Evolutionary conservation across 2,888 invertebrate genomes (phyloP).

Genomic region (Melieria picta): DNA sequence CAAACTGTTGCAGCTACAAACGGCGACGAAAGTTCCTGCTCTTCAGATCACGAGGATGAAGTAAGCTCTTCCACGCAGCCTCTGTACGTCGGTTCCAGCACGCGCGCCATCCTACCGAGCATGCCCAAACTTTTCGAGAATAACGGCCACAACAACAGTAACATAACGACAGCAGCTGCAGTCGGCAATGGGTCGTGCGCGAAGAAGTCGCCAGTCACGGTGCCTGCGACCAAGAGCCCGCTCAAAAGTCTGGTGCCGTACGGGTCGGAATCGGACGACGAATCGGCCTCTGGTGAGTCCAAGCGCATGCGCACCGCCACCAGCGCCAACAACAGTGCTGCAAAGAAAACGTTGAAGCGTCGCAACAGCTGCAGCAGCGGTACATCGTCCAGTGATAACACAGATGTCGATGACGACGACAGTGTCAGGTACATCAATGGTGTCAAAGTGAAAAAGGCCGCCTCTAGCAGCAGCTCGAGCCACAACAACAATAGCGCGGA

Average conservation of each 20-base stretch:
- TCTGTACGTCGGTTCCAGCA: slow-evolving; percentile 28
- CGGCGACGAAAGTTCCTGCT: slow-evolving; percentile 57
- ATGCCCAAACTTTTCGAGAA: slow-evolving; percentile 60
- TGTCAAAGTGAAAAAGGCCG: slow-evolving; percentile 40
- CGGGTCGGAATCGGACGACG: slow-evolving; percentile 70
- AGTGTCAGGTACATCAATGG: slow-evolving; percentile 31
- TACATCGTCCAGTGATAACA: slow-evolving; percentile 39
- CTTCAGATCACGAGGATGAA: slow-evolving; percentile 48
- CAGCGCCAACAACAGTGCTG: slow-evolving; percentile 26
- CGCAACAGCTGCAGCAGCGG: slow-evolving; percentile 40
- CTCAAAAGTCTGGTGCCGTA: slow-evolving; percentile 70
- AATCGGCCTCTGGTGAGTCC: slow-evolving; percentile 47
- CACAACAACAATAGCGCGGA: slow-evolving; percentile 11
- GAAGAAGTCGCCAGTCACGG: slow-evolving; percentile 33
- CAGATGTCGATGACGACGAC: slow-evolving; percentile 43
- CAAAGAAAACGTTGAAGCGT: slow-evolving; percentile 51
- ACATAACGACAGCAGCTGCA: slow-evolving; percentile 6
- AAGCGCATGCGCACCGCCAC: slow-evolving; percentile 33
- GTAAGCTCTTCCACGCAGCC: slow-evolving; percentile 45
- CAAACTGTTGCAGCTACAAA: slow-evolving; percentile 50
- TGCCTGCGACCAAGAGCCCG: slow-evolving; percentile 45
- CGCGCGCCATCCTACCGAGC: slow-evolving; percentile 60
- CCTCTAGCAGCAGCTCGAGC: slow-evolving; percentile 35
- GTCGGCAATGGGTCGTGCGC: slow-evolving; percentile 22
- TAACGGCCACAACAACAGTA: slow-evolving; percentile 34